Evolutionary conservation across 2,888 invertebrate species (phyloP).

Genomic region (Nemotelus pantherinus): DNA sequence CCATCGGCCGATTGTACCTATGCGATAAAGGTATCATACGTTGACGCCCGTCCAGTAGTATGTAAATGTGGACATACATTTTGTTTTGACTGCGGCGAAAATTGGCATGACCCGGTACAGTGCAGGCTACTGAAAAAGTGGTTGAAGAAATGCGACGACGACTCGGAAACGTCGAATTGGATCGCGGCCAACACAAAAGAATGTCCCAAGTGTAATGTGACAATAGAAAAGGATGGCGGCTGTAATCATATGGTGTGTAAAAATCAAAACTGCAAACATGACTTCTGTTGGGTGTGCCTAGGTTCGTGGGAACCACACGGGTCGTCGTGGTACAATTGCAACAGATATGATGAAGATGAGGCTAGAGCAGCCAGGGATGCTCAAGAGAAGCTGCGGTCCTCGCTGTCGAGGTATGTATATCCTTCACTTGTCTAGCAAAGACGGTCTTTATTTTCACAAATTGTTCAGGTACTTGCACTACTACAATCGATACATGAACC

Average conservation of each 20-base stretch:
- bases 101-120: slow-evolving; percentile 98
- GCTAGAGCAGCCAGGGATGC: slow-evolving; percentile 96
- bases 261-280: slow-evolving; percentile 96
- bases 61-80: slow-evolving; percentile 94
- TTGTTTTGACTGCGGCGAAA: slow-evolving; percentile 96
- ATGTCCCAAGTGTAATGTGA: slow-evolving; percentile 97
- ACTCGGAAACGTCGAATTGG: slow-evolving; percentile 99
- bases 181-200: slow-evolving; percentile 99
- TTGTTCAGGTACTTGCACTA: slow-evolving; percentile 89
- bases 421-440: background rate
- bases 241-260: slow-evolving; percentile 99
- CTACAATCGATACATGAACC: slow-evolving; percentile 99
- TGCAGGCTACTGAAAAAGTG: slow-evolving; percentile 93
- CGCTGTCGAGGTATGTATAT: slow-evolving; percentile 84
- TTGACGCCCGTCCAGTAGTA: slow-evolving; percentile 89
- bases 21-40: slow-evolving; percentile 91
- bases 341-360: slow-evolving; percentile 96
- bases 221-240: slow-evolving; percentile 97
- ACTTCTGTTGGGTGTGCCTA: slow-evolving; percentile 99
- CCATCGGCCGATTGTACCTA: slow-evolving; percentile 98
- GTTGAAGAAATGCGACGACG: slow-evolving; percentile 99
- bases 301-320: slow-evolving; percentile 99
- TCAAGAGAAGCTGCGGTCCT: slow-evolving; percentile 92
- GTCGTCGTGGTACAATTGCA: slow-evolving; percentile 98
- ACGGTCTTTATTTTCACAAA: background rate